phyloP scores from a whole-genome alignment of 2,797 vertebrate genomes.

The Pangasius sanitwongsei region DNA sequence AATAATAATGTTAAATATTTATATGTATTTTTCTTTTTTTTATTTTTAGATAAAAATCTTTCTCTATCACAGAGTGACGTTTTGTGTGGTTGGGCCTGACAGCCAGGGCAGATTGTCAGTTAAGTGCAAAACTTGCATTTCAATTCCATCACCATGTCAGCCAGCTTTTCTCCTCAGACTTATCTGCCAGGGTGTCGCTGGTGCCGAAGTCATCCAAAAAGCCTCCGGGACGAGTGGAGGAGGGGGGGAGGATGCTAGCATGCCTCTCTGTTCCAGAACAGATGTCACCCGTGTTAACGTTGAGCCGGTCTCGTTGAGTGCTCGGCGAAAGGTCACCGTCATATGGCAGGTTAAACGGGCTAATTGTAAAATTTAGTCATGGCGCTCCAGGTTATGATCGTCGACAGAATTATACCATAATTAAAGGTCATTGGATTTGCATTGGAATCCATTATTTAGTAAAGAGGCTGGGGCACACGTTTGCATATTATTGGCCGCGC shows the following conservation, averaged over 20 bases:
- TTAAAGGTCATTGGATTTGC: slow-evolving; percentile 78
- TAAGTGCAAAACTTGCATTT: slow-evolving; percentile 51
- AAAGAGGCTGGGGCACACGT: slow-evolving; percentile 48
- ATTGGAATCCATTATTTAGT: slow-evolving; percentile 62
- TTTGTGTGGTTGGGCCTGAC: neutral
- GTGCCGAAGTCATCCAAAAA: slow-evolving; percentile 47
- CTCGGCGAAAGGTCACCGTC: slow-evolving; percentile 79
- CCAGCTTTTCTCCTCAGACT: slow-evolving; percentile 41
- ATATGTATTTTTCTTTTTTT: neutral
- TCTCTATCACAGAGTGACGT: neutral
- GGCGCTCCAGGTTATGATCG: slow-evolving; percentile 64
- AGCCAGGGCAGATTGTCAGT: slow-evolving; percentile 36
- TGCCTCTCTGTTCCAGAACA: slow-evolving; percentile 70
- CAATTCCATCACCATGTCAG: slow-evolving; percentile 45
- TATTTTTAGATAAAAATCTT: neutral
- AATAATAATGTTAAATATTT: neutral
- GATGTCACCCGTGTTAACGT: slow-evolving; percentile 74
- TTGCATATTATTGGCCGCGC: slow-evolving; percentile 57
- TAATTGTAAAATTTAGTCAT: slow-evolving; percentile 75
- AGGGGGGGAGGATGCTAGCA: neutral
- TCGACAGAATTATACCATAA: slow-evolving; percentile 78
- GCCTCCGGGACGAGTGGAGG: slow-evolving; percentile 51
- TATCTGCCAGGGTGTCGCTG: slow-evolving; percentile 35
- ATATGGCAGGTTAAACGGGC: slow-evolving; percentile 83
- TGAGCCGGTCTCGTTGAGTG: slow-evolving; percentile 65